Evolutionary conservation across 1,140 invertebrate species (phyloP).

Genomic region (Leptinotarsa texana): DNA sequence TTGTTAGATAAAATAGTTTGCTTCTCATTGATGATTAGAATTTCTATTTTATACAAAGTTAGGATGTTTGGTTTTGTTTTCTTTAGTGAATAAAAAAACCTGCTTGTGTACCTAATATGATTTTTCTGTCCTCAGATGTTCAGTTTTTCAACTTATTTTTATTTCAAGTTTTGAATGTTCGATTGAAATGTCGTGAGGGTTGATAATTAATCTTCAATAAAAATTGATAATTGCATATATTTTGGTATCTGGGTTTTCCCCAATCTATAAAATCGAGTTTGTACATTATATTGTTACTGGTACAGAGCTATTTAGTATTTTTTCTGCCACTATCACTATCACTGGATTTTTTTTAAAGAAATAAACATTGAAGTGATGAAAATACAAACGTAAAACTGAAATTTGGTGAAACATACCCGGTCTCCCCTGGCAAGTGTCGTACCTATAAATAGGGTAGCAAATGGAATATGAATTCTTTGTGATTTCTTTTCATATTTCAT

Average conservation of each 20-base stretch:
- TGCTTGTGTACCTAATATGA: not conserved
- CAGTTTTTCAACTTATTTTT: not conserved
- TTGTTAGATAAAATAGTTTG: not conserved
- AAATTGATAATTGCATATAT: not conserved
- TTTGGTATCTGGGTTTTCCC: not conserved
- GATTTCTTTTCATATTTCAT: too few relatives aligned
- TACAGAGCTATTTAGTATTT: not conserved
- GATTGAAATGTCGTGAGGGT: not conserved
- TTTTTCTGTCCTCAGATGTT: not conserved
- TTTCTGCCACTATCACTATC: not conserved
- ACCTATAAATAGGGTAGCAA: too few relatives aligned
- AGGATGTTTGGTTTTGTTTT: not conserved
- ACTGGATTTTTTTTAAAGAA: not conserved
- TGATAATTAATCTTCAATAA: not conserved
- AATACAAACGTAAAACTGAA: not conserved
- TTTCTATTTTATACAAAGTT: not conserved
- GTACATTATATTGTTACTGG: not conserved
- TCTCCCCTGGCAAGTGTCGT: not conserved
- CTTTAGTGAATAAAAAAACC: not conserved
- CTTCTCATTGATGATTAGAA: not conserved
- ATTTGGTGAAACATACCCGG: not conserved
- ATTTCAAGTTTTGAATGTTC: not conserved
- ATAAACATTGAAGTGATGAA: not conserved
- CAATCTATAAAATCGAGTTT: not conserved
- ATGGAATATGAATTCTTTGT: too few relatives aligned